Conservation (phyloP, 92 coral and sea anemone genomes). For the Zoanthus sociatus region DNA sequence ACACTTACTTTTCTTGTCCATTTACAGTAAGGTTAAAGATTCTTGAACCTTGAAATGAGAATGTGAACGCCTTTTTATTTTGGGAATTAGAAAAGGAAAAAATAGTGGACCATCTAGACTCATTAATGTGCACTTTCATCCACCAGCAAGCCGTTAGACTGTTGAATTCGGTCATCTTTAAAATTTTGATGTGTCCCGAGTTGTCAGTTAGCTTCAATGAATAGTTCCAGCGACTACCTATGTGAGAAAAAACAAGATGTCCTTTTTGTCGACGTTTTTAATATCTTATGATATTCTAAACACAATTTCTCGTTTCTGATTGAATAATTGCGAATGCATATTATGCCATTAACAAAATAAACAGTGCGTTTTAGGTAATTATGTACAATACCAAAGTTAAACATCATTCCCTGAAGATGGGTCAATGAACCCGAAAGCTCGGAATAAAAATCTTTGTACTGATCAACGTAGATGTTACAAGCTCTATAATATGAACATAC, state of each 20-base stretch:
- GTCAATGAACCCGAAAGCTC: no score
- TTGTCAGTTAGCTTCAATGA: slow-evolving; percentile 20
- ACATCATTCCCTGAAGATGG: no score
- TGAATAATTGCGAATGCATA: no score
- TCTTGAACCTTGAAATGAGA: slow-evolving; percentile 22
- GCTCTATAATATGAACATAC: no score
- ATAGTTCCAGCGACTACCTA: slow-evolving; percentile 37
- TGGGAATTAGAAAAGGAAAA: slow-evolving; percentile 44
- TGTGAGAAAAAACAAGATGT: background rate
- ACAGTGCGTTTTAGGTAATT: no score
- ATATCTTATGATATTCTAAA: no score
- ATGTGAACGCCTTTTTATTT: slow-evolving; percentile 11
- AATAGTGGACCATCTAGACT: slow-evolving; percentile 51
- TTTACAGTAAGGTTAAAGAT: background rate
- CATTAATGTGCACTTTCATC: slow-evolving; percentile 44
- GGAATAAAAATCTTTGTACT: no score
- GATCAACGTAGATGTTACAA: no score
- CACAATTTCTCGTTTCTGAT: no score
- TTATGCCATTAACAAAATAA: no score
- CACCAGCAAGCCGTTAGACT: slow-evolving; percentile 66
- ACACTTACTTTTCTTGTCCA: slow-evolving; percentile 10
- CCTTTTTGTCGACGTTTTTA: background rate
- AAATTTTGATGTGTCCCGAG: slow-evolving; percentile 24
- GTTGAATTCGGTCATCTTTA: slow-evolving; percentile 39
- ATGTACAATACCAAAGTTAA: no score